A percentile compares a stretch with the other conserved stretches of the same genome.
phyloP scores from a whole-genome alignment of 2,797 vertebrate species.

The Cynopterus sphinx region DNA sequence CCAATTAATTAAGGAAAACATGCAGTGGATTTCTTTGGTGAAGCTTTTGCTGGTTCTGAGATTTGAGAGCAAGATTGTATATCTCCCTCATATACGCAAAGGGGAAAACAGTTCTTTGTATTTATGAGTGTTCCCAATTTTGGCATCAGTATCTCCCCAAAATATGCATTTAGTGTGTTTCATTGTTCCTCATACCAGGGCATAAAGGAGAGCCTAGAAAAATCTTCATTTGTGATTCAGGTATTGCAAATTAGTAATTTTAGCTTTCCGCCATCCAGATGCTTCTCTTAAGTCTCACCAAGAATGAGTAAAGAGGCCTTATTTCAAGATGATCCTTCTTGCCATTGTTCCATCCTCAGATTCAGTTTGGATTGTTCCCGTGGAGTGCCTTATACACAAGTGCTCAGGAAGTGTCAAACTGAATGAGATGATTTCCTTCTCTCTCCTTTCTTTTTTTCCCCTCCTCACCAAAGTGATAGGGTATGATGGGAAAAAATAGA shows the following conservation, averaged over 20 bases:
- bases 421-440: not conserved
- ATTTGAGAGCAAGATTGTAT: constrained; percentile 48
- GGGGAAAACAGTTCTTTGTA: not conserved
- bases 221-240: not conserved
- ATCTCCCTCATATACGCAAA: not conserved
- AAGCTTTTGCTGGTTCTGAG: constrained; percentile 64
- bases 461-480: not conserved
- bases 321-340: not conserved
- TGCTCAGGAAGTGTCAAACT: not conserved
- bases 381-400: not conserved
- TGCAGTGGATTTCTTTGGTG: constrained; percentile 55
- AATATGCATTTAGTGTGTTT: not conserved
- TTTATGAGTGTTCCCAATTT: not conserved
- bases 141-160: not conserved
- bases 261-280: not conserved
- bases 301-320: not conserved
- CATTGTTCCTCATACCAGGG: not conserved
- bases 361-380: not conserved
- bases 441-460: not conserved
- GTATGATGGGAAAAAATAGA: not conserved
- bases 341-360: not conserved
- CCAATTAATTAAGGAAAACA: constrained; percentile 79
- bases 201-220: not conserved
- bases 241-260: not conserved
- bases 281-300: not conserved